Base-by-base conservation (phyloP, 2,888 invertebrate genomes). In the Drosophila cognata region DNA sequence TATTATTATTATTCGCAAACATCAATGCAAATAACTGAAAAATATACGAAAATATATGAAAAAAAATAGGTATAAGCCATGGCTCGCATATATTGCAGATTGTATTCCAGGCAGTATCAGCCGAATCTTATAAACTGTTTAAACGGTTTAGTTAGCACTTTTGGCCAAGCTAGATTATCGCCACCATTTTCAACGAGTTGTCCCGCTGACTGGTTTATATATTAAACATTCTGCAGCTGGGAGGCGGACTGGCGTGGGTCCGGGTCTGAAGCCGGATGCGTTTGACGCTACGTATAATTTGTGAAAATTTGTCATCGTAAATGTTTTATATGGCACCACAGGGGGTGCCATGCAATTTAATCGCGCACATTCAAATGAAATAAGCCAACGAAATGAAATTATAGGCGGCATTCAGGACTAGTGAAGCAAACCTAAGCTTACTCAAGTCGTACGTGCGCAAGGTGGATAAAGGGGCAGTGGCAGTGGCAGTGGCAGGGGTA, bases 221-320 rank as follows among this genome's bases (percentile, higher is more conserved):
- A 55, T 65, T 46, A 28, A 70, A 59, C 59, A 61, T 21, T 56
- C 59, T 60, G 51, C 66, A 69, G 25, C 56, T 35, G 61, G 29
- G 25, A 59, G 48, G 35, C 46, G 53, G 10, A 8, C 3, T 28
- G 13, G 31, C 29, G 41, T 8, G 43, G 28, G 25, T 25, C 28
- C 6, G 35, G 4, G 48, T 13, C 21, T 4, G 18, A n/a, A 4
- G 6, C 67, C 68, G 63, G 63, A 69, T 83, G 79, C 69, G 65
- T 50, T 43, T 55, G 74, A 38, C 62, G 52, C 56, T 74, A 51
- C 58, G 50, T 64, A 73, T 77, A 78, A 86, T 89, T 84, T 89
- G 79, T 73, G 85, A 70, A 76, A 87, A 84, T 85, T 82, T 82
- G 88, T 77, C 81, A 78, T 74, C 78, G 73, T 74, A 70, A 63